A percentile compares a stretch with the other conserved stretches of the same genome.
phyloP scores from a whole-genome alignment of 2,113 vertebrate species.

The Aythya baeri region DNA sequence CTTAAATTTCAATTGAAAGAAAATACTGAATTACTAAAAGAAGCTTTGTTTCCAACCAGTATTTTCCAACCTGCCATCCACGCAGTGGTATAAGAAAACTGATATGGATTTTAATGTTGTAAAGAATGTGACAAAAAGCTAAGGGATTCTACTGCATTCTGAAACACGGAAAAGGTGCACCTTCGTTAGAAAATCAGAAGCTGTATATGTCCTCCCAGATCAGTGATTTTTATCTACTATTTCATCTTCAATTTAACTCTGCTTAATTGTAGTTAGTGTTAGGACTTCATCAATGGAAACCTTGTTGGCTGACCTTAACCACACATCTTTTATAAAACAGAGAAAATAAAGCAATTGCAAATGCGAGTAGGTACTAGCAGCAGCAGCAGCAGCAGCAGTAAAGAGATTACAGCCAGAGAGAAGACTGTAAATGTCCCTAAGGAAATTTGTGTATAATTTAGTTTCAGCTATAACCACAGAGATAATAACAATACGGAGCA shows the following conservation, averaged over 20 bases:
- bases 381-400: neutral
- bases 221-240: constrained; percentile 34
- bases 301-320: constrained; percentile 3
- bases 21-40: neutral
- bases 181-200: constrained; percentile 25
- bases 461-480: constrained; percentile 6
- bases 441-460: constrained; percentile 42
- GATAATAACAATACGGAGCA: constrained; percentile 6
- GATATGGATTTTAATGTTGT: neutral
- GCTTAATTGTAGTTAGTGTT: constrained; percentile 26
- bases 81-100: neutral
- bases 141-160: neutral
- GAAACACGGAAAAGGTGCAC: neutral
- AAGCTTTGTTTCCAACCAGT: constrained; percentile 27
- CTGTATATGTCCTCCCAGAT: constrained; percentile 12
- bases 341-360: constrained; percentile 37
- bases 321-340: neutral
- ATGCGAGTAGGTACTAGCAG: neutral
- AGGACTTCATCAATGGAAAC: constrained; percentile 19
- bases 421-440: constrained; percentile 18
- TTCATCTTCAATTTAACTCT: constrained; percentile 38
- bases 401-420: constrained; percentile 9
- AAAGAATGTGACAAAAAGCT: neutral
- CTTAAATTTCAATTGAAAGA: constrained; percentile 32
- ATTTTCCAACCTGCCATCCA: constrained; percentile 25